Evolutionary conservation across 2,113 vertebrate species (phyloP).

Genomic region (Calidris pygmaea): DNA sequence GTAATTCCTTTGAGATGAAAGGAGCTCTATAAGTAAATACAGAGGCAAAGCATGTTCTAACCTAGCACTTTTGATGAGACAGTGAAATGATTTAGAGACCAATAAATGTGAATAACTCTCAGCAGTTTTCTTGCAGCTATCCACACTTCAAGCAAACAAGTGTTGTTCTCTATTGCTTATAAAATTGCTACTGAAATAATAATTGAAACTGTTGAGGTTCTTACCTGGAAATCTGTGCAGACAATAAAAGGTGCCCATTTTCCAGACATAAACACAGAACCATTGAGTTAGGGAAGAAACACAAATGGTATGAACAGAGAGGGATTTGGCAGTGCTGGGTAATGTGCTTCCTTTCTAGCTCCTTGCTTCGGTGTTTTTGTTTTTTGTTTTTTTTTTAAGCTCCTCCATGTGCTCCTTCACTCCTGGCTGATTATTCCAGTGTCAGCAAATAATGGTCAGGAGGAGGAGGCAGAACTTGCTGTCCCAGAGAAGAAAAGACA

Average conservation of each 20-base stretch:
- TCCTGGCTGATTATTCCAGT: background rate
- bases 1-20: constrained; percentile 32
- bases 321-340: background rate
- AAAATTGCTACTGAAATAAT: background rate
- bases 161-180: background rate
- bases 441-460: background rate
- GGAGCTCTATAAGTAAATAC: background rate
- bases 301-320: background rate
- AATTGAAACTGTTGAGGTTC: background rate
- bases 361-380: background rate
- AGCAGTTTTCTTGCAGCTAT: background rate
- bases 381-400: background rate
- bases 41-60: background rate
- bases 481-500: background rate
- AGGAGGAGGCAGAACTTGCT: background rate
- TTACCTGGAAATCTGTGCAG: background rate
- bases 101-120: background rate
- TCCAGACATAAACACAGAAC: background rate
- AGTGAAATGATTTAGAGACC: background rate
- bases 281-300: background rate
- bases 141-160: background rate
- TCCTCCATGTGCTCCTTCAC: background rate
- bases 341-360: background rate
- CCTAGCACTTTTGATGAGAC: background rate
- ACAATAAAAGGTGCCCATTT: background rate